Conservation (phyloP, 1,140 invertebrate species). For the Choristoneura fumiferana region DNA sequence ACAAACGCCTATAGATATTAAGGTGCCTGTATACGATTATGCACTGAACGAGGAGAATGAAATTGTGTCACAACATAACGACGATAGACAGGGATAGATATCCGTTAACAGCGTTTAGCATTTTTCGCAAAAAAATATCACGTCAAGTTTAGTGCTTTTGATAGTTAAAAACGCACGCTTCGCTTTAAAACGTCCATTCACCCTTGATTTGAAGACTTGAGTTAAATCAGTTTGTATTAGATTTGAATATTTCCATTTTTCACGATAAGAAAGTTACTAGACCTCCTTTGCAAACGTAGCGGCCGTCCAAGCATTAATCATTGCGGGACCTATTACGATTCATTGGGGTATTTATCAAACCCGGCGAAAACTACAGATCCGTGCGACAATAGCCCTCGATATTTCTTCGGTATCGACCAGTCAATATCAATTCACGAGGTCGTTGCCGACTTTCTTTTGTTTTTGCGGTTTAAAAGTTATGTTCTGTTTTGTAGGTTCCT, state of each 20-base stretch:
- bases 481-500: neutral
- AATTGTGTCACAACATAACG: no score
- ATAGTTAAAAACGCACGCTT: no score
- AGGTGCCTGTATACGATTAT: no score
- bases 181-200: no score
- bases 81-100: no score
- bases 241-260: conserved; percentile 1
- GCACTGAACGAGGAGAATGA: no score
- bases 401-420: conserved; percentile 13
- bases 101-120: no score
- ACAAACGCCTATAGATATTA: no score
- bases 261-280: conserved; percentile 2
- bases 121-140: no score
- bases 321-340: conserved; percentile 5
- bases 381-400: conserved; percentile 7
- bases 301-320: conserved; percentile 7
- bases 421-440: conserved; percentile 7
- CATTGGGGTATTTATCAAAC: conserved; percentile 16
- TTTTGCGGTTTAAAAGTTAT: neutral
- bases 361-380: neutral
- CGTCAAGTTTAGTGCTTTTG: no score
- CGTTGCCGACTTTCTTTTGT: neutral
- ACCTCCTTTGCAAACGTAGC: conserved; percentile 5
- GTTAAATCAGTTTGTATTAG: neutral
- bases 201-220: no score